Conservation (phyloP, 2,113 vertebrate genomes). For the Cricetomys ansorgei region DNA sequence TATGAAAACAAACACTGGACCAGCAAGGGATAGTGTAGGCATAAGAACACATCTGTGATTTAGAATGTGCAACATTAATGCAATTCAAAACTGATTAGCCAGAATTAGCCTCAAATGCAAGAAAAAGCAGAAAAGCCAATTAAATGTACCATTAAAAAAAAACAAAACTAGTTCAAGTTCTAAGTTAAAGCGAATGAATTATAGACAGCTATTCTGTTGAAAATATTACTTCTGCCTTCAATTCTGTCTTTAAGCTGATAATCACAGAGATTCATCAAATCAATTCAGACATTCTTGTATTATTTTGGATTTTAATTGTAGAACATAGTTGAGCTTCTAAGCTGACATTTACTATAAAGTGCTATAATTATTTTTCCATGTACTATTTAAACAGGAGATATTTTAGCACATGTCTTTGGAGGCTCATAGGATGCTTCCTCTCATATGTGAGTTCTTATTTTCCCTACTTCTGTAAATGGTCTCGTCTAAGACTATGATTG, state of each 20-base stretch:
- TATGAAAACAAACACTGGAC: conserved; percentile 13
- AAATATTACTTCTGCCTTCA: conserved; percentile 49
- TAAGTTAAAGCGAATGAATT: conserved; percentile 15
- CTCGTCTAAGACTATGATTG: neutral
- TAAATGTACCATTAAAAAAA: neutral
- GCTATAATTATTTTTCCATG: neutral
- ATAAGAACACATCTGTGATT: neutral
- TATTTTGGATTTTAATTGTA: conserved; percentile 61
- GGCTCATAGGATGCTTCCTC: neutral
- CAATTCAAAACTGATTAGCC: conserved; percentile 1
- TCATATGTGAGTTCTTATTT: neutral
- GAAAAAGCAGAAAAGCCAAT: neutral
- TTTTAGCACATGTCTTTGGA: neutral
- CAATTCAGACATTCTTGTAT: neutral
- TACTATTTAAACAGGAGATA: neutral
- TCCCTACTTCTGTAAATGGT: neutral
- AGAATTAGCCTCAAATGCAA: conserved; percentile 26
- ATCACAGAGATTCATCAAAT: conserved; percentile 29
- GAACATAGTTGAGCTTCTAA: conserved; percentile 18
- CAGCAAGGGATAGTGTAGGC: neutral
- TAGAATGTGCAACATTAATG: conserved; percentile 18
- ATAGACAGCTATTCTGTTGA: conserved; percentile 1
- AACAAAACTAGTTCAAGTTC: conserved; percentile 52
- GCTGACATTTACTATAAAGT: conserved; percentile 11
- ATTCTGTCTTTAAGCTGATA: neutral